Percentiles rank a stretch among this genome's conserved stretches.
These are phyloP conservation scores for Australoheros facetus DNA, from an alignment of 2,797 vertebrate species.

Conservation along the genomic window DNA sequence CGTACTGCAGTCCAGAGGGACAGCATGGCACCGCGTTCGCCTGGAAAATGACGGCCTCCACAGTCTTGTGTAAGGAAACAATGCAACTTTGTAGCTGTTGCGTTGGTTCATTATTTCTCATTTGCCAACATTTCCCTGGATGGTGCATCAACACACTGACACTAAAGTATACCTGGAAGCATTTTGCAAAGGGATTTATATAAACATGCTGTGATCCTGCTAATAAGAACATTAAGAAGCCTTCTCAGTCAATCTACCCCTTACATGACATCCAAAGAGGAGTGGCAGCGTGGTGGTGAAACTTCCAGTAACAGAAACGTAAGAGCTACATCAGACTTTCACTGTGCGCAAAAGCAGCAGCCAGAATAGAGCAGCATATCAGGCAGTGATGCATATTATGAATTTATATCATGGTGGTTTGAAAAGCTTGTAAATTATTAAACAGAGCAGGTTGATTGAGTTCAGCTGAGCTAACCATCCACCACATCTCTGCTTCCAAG, in stretches of 20 bases:
- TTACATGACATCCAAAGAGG: not conserved
- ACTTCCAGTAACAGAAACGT: not conserved
- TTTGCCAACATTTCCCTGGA: not conserved
- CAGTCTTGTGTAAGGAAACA: accelerated
- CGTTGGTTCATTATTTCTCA: too few relatives aligned
- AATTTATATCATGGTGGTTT: not conserved
- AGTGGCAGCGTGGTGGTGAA: not conserved
- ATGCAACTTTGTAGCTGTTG: not conserved
- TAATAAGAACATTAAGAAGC: not conserved
- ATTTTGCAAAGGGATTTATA: not conserved
- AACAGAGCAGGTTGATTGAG: constrained; percentile 4
- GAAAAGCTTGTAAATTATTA: constrained; percentile 18
- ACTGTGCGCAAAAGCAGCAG: not conserved
- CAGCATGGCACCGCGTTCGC: too few relatives aligned
- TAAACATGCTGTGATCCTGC: not conserved
- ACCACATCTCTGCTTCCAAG: not conserved
- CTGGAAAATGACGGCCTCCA: too few relatives aligned
- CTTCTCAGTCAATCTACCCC: not conserved
- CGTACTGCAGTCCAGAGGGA: too few relatives aligned
- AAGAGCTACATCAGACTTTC: not conserved
- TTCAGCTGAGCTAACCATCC: not conserved
- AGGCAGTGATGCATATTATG: not conserved
- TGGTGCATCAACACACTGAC: not conserved
- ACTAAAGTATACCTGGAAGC: not conserved
- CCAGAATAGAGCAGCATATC: not conserved